phyloP scores from a whole-genome alignment of 92 coral and sea anemone species.

The Umimayanthus chanpuru region DNA sequence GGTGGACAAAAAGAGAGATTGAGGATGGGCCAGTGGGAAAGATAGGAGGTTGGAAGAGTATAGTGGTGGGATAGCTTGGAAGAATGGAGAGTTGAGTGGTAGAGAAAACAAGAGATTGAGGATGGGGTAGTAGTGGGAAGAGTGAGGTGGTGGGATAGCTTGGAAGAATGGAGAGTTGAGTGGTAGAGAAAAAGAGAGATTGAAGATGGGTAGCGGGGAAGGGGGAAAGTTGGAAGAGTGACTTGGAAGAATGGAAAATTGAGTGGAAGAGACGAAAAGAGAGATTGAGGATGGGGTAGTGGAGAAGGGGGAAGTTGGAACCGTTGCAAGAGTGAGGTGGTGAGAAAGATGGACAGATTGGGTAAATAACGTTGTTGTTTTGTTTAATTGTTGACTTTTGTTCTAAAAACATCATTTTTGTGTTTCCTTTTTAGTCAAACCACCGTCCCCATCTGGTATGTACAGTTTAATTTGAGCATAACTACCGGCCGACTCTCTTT shows the following conservation, averaged over 20 bases:
- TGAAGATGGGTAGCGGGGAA: neutral
- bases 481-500: neutral
- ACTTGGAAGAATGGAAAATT: too few species aligned
- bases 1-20: neutral
- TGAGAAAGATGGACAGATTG: neutral
- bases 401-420: neutral
- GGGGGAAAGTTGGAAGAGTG: neutral
- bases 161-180: neutral
- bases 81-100: neutral
- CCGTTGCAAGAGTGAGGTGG: neutral
- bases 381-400: neutral
- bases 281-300: too few species aligned
- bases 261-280: too few species aligned
- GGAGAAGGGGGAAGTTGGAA: too few species aligned
- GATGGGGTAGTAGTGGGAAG: neutral
- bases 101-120: neutral
- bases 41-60: neutral
- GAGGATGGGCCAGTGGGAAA: neutral
- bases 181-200: neutral
- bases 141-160: neutral
- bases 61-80: neutral
- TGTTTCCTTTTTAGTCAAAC: conserved; percentile 9
- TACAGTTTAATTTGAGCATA: neutral
- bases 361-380: neutral
- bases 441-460: conserved; percentile 16